phyloP scores from a whole-genome alignment of 1,140 invertebrate species.

The Gonatopus flavifemur region DNA sequence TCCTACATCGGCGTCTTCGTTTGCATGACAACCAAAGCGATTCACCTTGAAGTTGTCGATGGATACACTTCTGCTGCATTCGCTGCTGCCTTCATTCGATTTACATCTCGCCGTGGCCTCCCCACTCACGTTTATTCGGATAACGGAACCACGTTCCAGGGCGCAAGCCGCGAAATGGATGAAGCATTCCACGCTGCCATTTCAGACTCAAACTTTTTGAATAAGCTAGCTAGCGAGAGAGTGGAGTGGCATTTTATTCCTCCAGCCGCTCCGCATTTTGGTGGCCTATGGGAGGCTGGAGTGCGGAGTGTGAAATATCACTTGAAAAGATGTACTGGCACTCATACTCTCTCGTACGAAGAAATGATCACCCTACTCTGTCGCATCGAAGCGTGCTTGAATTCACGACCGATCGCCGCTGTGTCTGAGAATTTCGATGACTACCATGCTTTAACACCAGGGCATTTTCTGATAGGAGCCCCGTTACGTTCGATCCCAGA shows the following conservation, averaged over 20 bases:
- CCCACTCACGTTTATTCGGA: constrained; percentile 5
- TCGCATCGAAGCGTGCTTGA: constrained; percentile 33
- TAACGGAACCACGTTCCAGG: constrained; percentile 17
- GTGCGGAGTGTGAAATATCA: constrained; percentile 20
- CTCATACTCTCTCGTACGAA: constrained; percentile 24
- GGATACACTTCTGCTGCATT: constrained; percentile 29
- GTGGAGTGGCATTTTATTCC: constrained; percentile 51
- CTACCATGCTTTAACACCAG: constrained; percentile 24
- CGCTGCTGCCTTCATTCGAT: constrained; percentile 27
- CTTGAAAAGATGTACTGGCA: constrained; percentile 10
- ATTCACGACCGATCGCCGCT: constrained; percentile 21
- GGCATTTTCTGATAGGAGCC: constrained; percentile 25
- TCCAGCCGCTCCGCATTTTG: constrained; percentile 41
- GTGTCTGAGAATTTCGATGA: constrained; percentile 22
- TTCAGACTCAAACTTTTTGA: constrained; percentile 5
- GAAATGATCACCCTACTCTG: constrained; percentile 31
- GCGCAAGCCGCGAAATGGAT: constrained; percentile 13
- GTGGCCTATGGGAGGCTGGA: constrained; percentile 48
- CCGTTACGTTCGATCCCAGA: constrained; percentile 15
- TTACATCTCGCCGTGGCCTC: constrained; percentile 21
- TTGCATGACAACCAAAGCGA: constrained; percentile 27
- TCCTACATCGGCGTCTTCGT: constrained; percentile 32
- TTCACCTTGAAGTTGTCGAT: constrained; percentile 33
- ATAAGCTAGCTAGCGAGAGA: constrained; percentile 5
- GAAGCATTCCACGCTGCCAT: background rate